Conservation (phyloP, 2,888 invertebrate species). For the Tetanocera ferruginea region DNA sequence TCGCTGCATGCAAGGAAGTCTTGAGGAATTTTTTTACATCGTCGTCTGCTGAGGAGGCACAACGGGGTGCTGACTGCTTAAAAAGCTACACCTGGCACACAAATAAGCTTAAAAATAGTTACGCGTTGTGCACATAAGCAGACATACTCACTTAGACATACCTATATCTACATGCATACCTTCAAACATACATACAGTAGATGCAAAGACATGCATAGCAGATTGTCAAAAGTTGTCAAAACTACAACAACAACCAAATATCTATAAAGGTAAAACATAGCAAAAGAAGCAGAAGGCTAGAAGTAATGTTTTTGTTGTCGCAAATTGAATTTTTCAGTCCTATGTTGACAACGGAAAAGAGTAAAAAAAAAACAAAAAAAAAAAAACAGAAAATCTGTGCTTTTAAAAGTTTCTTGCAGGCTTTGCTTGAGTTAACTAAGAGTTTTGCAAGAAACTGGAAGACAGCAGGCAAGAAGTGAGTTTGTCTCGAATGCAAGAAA, state of each 20-base stretch:
- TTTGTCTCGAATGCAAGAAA: too few relatives aligned
- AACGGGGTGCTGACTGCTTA: neutral
- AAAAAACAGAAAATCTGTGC: too few relatives aligned
- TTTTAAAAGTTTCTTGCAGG: too few relatives aligned
- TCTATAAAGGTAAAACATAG: neutral
- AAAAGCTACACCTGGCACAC: conserved; percentile 3
- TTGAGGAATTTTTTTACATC: neutral
- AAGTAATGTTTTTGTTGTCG: conserved; percentile 24
- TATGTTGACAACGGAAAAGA: neutral
- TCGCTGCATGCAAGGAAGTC: neutral
- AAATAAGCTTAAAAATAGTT: conserved; percentile 32
- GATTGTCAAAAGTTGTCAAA: conserved; percentile 35
- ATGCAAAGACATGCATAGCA: conserved; percentile 10
- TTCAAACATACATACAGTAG: too few relatives aligned
- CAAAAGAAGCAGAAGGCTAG: neutral
- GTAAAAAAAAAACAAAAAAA: too few relatives aligned
- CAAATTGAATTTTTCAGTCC: conserved; percentile 30
- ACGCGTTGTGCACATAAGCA: conserved; percentile 21
- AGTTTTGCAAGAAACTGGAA: too few relatives aligned
- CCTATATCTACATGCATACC: neutral
- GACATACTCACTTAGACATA: neutral
- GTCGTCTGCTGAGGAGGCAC: neutral
- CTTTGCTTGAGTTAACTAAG: too few relatives aligned
- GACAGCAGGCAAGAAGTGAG: too few relatives aligned
- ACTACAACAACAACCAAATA: conserved; percentile 14